These are phyloP conservation scores for Apamea anceps DNA, from an alignment of 2,888 invertebrate genomes.

Conservation along the genomic window DNA sequence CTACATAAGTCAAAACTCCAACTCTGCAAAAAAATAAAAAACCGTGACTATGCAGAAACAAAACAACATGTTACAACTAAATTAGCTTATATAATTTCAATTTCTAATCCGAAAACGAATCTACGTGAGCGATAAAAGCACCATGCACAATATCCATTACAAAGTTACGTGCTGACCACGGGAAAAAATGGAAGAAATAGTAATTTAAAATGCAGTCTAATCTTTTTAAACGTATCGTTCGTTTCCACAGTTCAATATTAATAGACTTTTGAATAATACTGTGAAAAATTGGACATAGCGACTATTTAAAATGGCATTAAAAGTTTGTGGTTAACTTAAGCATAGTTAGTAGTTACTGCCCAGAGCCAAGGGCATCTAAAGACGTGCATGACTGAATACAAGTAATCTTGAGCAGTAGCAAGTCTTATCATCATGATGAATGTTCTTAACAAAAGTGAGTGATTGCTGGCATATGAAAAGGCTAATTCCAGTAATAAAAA, in stretches of 20 bases:
- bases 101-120: constrained; percentile 34
- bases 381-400: too few species aligned
- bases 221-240: constrained; percentile 38
- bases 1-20: neutral
- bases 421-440: too few species aligned
- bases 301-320: too few species aligned
- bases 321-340: too few species aligned
- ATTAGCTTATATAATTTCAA: constrained; percentile 31
- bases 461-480: too few species aligned
- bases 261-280: constrained; percentile 8
- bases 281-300: neutral
- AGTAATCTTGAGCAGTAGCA: too few species aligned
- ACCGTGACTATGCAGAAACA: neutral
- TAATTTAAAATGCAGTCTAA: constrained; percentile 51
- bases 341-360: too few species aligned
- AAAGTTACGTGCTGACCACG: constrained; percentile 16
- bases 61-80: constrained; percentile 15
- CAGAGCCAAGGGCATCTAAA: too few species aligned
- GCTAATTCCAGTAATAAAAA: too few species aligned
- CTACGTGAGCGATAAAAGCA: constrained; percentile 40
- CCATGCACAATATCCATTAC: constrained; percentile 61
- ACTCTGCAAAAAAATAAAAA: neutral
- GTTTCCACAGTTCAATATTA: constrained; percentile 9
- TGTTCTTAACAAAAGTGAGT: too few species aligned
- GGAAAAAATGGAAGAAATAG: constrained; percentile 33